Conservation (phyloP, 2,113 vertebrate species). For the Apodemus sylvaticus region DNA sequence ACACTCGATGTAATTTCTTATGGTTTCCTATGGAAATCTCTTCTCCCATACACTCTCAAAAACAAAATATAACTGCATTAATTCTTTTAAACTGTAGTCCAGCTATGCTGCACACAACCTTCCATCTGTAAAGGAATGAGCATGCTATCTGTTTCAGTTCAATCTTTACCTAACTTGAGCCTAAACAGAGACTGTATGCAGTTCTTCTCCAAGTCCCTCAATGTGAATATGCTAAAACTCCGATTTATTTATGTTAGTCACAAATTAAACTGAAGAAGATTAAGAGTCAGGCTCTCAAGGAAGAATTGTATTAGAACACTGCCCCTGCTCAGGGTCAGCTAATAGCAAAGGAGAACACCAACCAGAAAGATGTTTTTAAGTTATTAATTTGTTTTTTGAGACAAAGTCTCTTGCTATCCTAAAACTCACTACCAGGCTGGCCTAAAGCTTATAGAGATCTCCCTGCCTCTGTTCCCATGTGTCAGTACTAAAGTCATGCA, state of each 20-base stretch:
- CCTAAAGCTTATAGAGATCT: neutral
- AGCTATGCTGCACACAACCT: conserved; percentile 27
- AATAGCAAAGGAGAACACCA: conserved; percentile 35
- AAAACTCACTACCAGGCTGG: neutral
- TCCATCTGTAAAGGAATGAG: conserved; percentile 19
- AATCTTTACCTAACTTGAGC: neutral
- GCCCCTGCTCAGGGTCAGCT: conserved; percentile 10
- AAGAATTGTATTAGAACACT: conserved; percentile 38
- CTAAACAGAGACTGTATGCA: conserved; percentile 9
- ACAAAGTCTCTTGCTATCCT: neutral
- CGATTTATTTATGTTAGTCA: neutral
- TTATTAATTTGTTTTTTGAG: neutral
- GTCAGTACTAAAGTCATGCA: neutral
- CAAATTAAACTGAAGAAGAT: neutral
- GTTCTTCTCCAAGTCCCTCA: conserved; percentile 15
- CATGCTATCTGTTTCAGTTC: conserved; percentile 15
- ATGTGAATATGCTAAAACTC: neutral
- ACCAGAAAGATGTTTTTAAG: conserved; percentile 1
- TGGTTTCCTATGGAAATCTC: neutral
- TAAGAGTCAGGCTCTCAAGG: conserved; percentile 34
- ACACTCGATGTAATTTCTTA: conserved; percentile 4
- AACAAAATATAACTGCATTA: conserved; percentile 38
- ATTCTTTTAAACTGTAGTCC: conserved; percentile 26
- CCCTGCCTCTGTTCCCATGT: neutral
- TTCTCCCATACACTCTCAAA: conserved; percentile 11